Conservation (phyloP, 1,140 invertebrate genomes). For the Drosophila takahashii region DNA sequence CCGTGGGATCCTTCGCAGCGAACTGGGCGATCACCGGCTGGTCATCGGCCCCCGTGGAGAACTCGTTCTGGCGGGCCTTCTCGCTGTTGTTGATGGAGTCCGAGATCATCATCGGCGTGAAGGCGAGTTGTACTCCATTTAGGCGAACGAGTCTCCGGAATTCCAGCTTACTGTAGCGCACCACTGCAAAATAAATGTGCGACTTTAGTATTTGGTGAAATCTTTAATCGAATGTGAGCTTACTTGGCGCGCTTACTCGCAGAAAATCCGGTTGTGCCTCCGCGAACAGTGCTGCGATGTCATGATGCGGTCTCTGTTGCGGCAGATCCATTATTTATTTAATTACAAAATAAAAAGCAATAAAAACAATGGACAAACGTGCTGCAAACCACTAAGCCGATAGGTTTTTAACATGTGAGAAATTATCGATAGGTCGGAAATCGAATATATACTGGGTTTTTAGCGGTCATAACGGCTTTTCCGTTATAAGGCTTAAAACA, state of each 20-base stretch:
- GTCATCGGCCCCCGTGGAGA: slow-evolving; percentile 92
- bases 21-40: slow-evolving; percentile 96
- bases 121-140: slow-evolving; percentile 95
- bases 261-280: slow-evolving; percentile 85
- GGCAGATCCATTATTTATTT: slow-evolving; percentile 40
- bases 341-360: neutral
- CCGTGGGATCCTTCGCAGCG: slow-evolving; percentile 93
- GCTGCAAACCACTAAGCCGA: neutral
- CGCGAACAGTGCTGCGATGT: slow-evolving; percentile 89
- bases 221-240: no score
- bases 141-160: slow-evolving; percentile 78
- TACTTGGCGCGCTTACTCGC: slow-evolving; percentile 94
- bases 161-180: slow-evolving; percentile 94
- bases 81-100: slow-evolving; percentile 95
- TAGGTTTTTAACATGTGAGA: slow-evolving; percentile 6
- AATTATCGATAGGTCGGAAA: neutral
- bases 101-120: slow-evolving; percentile 98
- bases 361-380: slow-evolving; percentile 19
- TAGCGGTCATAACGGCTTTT: neutral
- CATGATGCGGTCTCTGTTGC: slow-evolving; percentile 65
- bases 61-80: slow-evolving; percentile 95
- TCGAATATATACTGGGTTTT: neutral
- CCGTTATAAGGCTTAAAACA: neutral
- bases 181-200: slow-evolving; percentile 86
- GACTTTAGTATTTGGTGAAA: neutral